Base-by-base conservation (phyloP, 2,113 vertebrate genomes). In the Eptatretus burgeri region DNA sequence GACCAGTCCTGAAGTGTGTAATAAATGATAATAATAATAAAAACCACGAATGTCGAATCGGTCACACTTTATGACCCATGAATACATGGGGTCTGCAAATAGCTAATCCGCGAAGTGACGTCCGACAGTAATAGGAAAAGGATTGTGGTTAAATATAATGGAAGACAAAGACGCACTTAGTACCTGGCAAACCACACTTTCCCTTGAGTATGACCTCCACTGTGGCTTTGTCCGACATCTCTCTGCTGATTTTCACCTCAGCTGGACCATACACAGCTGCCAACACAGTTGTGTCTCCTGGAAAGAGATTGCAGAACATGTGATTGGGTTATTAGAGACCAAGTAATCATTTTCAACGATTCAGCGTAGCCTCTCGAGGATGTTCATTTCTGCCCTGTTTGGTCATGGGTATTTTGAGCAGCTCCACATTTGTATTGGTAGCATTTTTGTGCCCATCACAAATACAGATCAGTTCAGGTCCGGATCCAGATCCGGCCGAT, bases 161-260 rank as follows among this genome's bases (percentile, higher is more conserved):
- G 27, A 41, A 41, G 27, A 41, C 27, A 41, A 41, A 41, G 3
- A 41, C n/a, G 10, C 11, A 20, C 49, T 68, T 49, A 9, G 13
- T 70, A 93, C 88, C 77, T 52, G 85, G 76, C 41, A 89, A 71
- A 51, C 88, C 85, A 2, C 81, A 76, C 74, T 93, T 93, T 5
- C 83, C 81, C 63, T 82, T 80, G 8, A 95, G 73, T 67, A 87
- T 52, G 67, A 93, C 87, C 68, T 94, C 88, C 63, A 93, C 52
- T 0, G 82, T 82, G 0, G 84, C 80, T 18, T 84, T 76, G 66
- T 95, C 82, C 52, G 85, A 82, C 49, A 86, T 80, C 68, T 93
- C 86, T 56, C 79, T 82, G 71, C 78, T 93, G 70, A 83, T 65
- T 67, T 83, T 87, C 20, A 85, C 83, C 67, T 95, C 88, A 0